Percentiles rank a stretch among this genome's conserved stretches.
Evolutionary conservation across 2,888 invertebrate species (phyloP).

Genomic region (Campaea margaritaria): DNA sequence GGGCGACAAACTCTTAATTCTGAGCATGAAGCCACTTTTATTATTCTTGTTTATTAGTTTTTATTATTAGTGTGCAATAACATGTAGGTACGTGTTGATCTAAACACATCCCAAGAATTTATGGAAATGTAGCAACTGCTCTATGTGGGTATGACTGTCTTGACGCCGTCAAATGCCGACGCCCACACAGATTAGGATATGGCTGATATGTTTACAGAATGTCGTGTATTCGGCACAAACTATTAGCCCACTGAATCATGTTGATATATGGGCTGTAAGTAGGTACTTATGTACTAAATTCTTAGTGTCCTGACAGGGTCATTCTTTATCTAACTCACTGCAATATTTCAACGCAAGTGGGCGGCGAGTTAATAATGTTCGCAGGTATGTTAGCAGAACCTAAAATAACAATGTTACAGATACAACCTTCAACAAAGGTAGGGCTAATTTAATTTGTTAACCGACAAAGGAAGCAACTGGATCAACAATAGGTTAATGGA

Average conservation of each 20-base stretch:
- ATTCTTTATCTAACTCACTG: too few species aligned
- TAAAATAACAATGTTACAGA: constrained; percentile 20
- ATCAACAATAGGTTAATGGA: constrained; percentile 26
- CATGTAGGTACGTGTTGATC: constrained; percentile 1
- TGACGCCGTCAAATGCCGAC: constrained; percentile 13
- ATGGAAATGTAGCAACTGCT: constrained; percentile 6
- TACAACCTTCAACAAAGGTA: constrained; percentile 24
- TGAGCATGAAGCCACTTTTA: constrained; percentile 3
- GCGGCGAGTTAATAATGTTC: constrained; percentile 9
- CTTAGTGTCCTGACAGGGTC: too few species aligned
- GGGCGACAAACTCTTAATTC: constrained; percentile 12
- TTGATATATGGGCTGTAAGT: too few species aligned
- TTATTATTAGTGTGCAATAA: constrained; percentile 19
- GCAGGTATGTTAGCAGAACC: constrained; percentile 13
- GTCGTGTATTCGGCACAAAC: constrained; percentile 12
- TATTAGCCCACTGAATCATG: not conserved
- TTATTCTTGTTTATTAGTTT: constrained; percentile 15
- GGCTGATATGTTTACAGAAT: constrained; percentile 14
- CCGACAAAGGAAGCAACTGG: constrained; percentile 3
- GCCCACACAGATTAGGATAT: constrained; percentile 11
- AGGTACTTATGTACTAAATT: too few species aligned
- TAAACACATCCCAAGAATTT: constrained; percentile 17
- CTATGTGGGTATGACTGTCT: constrained; percentile 9
- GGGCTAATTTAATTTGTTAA: constrained; percentile 26
- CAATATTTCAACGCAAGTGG: too few species aligned